Evolutionary conservation across 2,888 invertebrate species (phyloP).

Genomic region (Heteromurus nitidus): DNA sequence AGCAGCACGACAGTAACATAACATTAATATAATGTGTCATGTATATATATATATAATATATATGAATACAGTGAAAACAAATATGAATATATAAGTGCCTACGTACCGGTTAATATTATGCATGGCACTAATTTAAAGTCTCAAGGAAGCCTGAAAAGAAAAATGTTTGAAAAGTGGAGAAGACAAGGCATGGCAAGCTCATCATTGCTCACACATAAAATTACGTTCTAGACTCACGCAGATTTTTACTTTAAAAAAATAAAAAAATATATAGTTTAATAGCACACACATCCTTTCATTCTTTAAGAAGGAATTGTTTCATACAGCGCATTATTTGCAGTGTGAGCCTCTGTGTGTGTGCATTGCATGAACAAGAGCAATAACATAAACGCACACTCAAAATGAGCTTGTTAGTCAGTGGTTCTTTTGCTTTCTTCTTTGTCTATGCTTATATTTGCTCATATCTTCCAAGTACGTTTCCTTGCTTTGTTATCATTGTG

Average conservation of each 20-base stretch:
- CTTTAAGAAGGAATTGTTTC: constrained; percentile 47
- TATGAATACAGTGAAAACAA: not conserved
- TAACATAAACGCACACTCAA: not conserved
- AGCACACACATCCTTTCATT: constrained; percentile 61
- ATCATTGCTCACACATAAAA: constrained; percentile 14
- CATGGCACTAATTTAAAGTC: constrained; percentile 11
- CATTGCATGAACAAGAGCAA: not conserved
- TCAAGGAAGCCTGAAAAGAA: constrained; percentile 21
- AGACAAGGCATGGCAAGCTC: constrained; percentile 25
- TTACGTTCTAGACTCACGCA: constrained; percentile 38
- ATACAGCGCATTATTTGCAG: constrained; percentile 6
- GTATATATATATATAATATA: constrained; percentile 17
- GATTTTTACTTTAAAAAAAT: constrained; percentile 37
- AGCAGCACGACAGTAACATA: constrained; percentile 39
- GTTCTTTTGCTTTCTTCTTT: too few relatives aligned
- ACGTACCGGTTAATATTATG: not conserved
- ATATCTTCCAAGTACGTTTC: too few relatives aligned
- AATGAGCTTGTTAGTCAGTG: too few relatives aligned
- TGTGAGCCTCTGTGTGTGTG: too few relatives aligned
- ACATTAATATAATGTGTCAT: constrained; percentile 4
- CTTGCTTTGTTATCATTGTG: too few relatives aligned
- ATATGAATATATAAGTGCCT: not conserved
- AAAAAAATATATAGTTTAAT: constrained; percentile 52
- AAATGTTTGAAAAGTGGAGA: constrained; percentile 41
- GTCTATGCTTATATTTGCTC: too few relatives aligned